A percentile compares a stretch with the other conserved stretches of the same genome.
These are phyloP conservation scores for Rousettus madagascariensis DNA, from an alignment of 2,797 vertebrate genomes.

Conservation along the genomic window DNA sequence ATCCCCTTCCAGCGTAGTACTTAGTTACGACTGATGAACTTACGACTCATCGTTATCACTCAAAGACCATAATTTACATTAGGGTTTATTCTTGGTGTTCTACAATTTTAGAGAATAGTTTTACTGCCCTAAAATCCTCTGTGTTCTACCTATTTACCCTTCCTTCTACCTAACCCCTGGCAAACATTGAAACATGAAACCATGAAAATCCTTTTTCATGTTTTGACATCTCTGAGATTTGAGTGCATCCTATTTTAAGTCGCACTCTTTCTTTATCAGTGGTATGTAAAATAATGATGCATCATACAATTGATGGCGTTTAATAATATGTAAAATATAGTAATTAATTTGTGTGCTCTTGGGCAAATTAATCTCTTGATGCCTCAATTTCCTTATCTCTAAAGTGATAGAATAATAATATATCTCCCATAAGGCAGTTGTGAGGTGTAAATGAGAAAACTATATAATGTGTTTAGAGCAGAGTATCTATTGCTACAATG, in stretches of 20 bases:
- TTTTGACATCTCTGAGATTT: background rate
- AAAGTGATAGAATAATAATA: background rate
- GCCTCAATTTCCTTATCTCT: background rate
- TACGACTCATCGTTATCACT: background rate
- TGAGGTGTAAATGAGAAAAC: background rate
- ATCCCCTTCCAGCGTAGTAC: background rate
- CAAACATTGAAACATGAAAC: background rate
- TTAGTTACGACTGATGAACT: background rate
- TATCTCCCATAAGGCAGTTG: background rate
- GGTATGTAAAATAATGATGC: background rate
- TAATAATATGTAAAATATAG: background rate
- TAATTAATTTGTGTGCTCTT: background rate
- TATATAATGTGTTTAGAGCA: background rate
- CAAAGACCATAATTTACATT: background rate
- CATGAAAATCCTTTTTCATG: background rate
- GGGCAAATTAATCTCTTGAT: background rate
- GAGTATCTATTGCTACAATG: background rate
- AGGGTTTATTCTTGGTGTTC: background rate
- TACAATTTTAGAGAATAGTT: background rate
- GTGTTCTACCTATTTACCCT: background rate
- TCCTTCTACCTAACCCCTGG: background rate
- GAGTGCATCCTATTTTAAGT: background rate
- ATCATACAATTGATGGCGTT: background rate
- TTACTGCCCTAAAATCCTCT: background rate
- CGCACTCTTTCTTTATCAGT: background rate